Evolutionary conservation across 2,888 invertebrate genomes (phyloP).

Genomic region (Drosophila yooni): DNA sequence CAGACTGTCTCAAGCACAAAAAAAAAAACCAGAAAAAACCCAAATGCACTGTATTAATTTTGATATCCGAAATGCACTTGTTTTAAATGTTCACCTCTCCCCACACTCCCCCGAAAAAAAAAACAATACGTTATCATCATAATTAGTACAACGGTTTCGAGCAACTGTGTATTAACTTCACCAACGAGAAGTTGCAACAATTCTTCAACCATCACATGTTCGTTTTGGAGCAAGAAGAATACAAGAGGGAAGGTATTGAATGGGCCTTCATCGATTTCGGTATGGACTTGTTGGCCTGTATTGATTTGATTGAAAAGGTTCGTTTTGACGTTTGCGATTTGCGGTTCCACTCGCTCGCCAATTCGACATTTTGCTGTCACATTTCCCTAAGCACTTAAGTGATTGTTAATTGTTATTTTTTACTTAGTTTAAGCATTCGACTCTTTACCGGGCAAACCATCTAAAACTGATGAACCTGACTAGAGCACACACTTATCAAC

Average conservation of each 20-base stretch:
- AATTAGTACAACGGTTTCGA: slow-evolving; percentile 98
- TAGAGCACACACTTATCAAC: slow-evolving; percentile 2
- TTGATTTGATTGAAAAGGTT: slow-evolving; percentile 99
- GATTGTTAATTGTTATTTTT: slow-evolving; percentile 32
- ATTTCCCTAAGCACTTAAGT: slow-evolving; percentile 43
- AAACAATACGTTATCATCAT: slow-evolving; percentile 5
- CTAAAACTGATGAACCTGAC: slow-evolving; percentile 70
- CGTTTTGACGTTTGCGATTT: slow-evolving; percentile 52
- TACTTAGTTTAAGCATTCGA: neutral
- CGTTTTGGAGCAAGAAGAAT: slow-evolving; percentile 99
- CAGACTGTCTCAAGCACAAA: neutral
- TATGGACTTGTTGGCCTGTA: slow-evolving; percentile 99
- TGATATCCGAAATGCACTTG: slow-evolving; percentile 38
- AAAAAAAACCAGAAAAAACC: neutral
- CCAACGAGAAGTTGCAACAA: slow-evolving; percentile 99
- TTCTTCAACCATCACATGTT: slow-evolving; percentile 99
- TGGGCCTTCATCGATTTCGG: slow-evolving; percentile 99
- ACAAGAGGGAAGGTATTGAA: slow-evolving; percentile 97
- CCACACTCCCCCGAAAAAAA: neutral
- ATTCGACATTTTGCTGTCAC: slow-evolving; percentile 31
- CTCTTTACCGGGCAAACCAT: slow-evolving; percentile 58
- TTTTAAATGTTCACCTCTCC: slow-evolving; percentile 57
- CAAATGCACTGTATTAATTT: slow-evolving; percentile 31
- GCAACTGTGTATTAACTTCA: slow-evolving; percentile 99
- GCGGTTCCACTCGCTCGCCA: slow-evolving; percentile 7